Evolutionary conservation across 2,113 vertebrate genomes (phyloP).

Genomic region (Bombycilla garrulus): DNA sequence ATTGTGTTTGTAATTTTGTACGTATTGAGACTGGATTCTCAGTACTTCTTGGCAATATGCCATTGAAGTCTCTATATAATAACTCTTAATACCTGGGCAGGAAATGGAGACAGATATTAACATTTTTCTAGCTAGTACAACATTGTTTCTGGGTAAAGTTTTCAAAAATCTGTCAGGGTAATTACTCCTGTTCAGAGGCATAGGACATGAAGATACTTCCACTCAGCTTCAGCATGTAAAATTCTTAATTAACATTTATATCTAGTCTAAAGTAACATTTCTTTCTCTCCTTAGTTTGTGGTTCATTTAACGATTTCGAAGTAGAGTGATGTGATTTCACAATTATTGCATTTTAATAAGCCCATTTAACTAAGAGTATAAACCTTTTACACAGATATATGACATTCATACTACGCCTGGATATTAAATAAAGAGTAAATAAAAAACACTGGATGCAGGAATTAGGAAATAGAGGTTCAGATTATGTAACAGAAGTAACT

Average conservation of each 20-base stretch:
- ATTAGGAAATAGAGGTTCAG: not conserved
- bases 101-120: not conserved
- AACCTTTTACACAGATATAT: rapidly evolving
- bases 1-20: not conserved
- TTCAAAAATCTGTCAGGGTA: not conserved
- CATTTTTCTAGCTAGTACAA: not conserved
- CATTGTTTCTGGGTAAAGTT: not conserved
- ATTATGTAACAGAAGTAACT: not conserved
- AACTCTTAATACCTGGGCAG: not conserved
- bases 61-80: not conserved
- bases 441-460: not conserved
- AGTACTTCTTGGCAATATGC: not conserved
- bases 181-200: not conserved
- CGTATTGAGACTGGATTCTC: constrained; percentile 7
- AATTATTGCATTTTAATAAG: not conserved
- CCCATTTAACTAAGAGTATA: not conserved
- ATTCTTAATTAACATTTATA: not conserved
- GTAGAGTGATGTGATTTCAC: not conserved
- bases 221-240: not conserved
- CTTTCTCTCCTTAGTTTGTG: not conserved
- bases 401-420: not conserved
- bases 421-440: not conserved
- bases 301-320: not conserved
- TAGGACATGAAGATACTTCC: not conserved
- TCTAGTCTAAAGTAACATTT: not conserved